Percentiles rank a stretch among this genome's conserved stretches.
Evolutionary conservation across 2,888 invertebrate species (phyloP).

Genomic region (Synergus laeviventris): DNA sequence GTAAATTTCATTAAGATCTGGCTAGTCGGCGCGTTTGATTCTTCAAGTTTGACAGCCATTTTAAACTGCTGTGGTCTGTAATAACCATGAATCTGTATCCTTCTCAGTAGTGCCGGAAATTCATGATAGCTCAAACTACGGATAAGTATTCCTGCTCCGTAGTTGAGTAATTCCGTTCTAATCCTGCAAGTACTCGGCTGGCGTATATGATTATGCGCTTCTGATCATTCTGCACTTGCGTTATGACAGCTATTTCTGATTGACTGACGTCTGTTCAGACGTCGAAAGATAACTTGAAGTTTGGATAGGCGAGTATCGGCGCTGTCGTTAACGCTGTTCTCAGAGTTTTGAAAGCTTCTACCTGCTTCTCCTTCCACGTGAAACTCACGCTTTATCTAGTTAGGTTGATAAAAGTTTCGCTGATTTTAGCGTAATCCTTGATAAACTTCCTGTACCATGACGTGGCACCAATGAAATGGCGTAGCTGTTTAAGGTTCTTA

Average conservation of each 20-base stretch:
- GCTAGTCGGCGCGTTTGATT: conserved; percentile 53
- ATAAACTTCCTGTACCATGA: too few relatives aligned
- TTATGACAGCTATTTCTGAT: conserved; percentile 43
- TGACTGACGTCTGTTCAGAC: conserved; percentile 48
- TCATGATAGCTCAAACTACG: conserved; percentile 46
- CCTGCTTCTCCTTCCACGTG: neutral
- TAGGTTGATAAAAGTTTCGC: neutral
- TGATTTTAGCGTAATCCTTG: too few relatives aligned
- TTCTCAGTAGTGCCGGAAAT: conserved; percentile 46
- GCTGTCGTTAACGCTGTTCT: neutral
- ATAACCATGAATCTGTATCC: conserved; percentile 50
- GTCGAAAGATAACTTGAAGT: conserved; percentile 31
- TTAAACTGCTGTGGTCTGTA: conserved; percentile 54
- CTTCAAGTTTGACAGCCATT: conserved; percentile 43
- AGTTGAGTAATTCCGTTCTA: conserved; percentile 48
- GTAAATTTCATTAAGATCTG: conserved; percentile 34
- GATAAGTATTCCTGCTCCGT: conserved; percentile 54
- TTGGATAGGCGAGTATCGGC: conserved; percentile 23
- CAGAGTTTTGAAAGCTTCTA: neutral
- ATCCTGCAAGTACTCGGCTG: conserved; percentile 43
- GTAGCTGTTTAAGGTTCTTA: too few relatives aligned
- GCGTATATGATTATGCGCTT: conserved; percentile 51
- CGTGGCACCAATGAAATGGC: too few relatives aligned
- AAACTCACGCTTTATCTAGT: neutral
- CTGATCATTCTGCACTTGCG: conserved; percentile 36